Conservation (phyloP, 2,113 vertebrate genomes). For the Thymallus thymallus region DNA sequence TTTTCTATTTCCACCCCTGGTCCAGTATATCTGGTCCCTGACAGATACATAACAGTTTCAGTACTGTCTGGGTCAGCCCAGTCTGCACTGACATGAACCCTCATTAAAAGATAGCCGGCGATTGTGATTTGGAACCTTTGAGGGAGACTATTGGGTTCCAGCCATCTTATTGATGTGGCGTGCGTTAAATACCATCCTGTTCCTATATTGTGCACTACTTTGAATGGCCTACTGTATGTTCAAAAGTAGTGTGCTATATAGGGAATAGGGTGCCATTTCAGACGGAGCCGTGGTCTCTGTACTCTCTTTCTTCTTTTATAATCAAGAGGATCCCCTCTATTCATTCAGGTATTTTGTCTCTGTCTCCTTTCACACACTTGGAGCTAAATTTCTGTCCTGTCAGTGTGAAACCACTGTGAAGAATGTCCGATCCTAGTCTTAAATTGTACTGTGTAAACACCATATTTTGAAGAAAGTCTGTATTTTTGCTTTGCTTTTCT, state of each 20-base stretch:
- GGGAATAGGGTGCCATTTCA: too few relatives aligned
- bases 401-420: constrained; percentile 19
- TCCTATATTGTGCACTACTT: too few relatives aligned
- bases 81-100: constrained; percentile 25
- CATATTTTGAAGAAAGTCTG: not conserved
- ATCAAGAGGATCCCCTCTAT: constrained; percentile 2
- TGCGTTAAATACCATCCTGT: not conserved
- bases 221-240: too few relatives aligned
- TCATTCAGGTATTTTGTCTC: constrained; percentile 33
- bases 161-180: not conserved
- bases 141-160: constrained; percentile 14
- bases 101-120: constrained; percentile 43
- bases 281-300: not conserved
- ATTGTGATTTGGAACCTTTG: constrained; percentile 50
- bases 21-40: not conserved
- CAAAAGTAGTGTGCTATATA: not conserved
- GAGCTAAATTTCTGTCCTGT: constrained; percentile 27
- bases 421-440: not conserved
- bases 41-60: not conserved
- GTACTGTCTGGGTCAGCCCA: constrained; percentile 13
- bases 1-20: not conserved
- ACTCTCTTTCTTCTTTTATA: not conserved
- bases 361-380: constrained; percentile 25
- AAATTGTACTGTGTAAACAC: constrained; percentile 18
- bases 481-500: not conserved